Evolutionary conservation across 2,797 vertebrate genomes (phyloP).

Genomic region (Notolepis coatsorum): DNA sequence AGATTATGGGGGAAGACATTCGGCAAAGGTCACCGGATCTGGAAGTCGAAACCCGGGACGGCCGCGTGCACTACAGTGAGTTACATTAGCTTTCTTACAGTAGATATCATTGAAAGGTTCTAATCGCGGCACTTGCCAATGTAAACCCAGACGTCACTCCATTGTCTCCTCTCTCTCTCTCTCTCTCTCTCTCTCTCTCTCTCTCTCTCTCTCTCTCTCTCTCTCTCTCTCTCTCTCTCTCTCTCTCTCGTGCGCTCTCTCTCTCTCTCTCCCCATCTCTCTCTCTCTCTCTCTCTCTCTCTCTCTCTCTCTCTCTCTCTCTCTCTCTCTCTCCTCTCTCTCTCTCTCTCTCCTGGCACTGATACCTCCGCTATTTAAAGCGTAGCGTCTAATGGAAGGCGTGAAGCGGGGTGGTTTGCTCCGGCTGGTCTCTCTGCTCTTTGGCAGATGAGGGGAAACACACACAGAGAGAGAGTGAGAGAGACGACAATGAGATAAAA

Average conservation of each 20-base stretch:
- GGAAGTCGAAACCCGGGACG: no score
- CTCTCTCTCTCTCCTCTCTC: conserved; percentile 12
- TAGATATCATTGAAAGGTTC: conserved; percentile 83
- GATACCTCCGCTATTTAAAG: conserved; percentile 41
- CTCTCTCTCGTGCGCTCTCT: neutral
- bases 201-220: neutral
- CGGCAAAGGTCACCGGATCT: no score
- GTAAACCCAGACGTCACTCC: conserved; percentile 63
- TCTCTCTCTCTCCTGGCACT: conserved; percentile 16
- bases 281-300: neutral
- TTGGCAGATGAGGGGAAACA: conserved; percentile 6
- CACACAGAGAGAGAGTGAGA: conserved; percentile 10
- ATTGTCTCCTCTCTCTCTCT: conserved; percentile 36
- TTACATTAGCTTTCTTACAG: no score
- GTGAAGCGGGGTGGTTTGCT: conserved; percentile 37
- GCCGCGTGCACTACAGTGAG: no score
- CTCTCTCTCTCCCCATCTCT: conserved; percentile 17
- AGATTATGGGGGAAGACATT: no score
- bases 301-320: conserved; percentile 1
- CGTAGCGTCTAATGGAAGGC: conserved; percentile 51
- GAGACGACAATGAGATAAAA: conserved; percentile 37
- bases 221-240: conserved; percentile 2
- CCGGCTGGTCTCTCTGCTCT: conserved; percentile 29
- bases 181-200: conserved; percentile 12
- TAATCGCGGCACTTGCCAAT: conserved; percentile 63